Base-by-base conservation (phyloP, 2,113 vertebrate species). In the Cyprinodon tularosa region DNA sequence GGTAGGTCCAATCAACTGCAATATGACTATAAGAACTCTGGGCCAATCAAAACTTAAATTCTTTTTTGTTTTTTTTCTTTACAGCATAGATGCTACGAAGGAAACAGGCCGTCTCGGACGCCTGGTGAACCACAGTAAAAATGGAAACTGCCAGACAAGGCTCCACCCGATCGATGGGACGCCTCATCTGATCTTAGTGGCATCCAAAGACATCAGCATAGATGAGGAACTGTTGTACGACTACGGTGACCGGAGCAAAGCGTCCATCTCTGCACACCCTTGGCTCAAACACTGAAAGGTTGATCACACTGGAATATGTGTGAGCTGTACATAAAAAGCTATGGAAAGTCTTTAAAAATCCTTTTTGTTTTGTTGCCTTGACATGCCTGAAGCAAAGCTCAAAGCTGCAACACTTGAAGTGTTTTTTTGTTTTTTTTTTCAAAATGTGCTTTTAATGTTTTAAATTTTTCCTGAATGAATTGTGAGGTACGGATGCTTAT, bases 161-260 rank as follows among this genome's bases (percentile, higher is more conserved):
- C 94, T 99, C 15, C 98, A 99, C n/a, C 93, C 94, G 84, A 94
- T 99, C 0, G 92, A 94, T 0, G 96, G 95, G 8, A 91, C 90
- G 53, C 98, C 98, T 77, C 97, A 98, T 89, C 96, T 99, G 85
- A 97, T 99, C 84, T 84, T 99, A 74, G 94, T 99, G 15, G 96
- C 98, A 5, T 95, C 96, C 72, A 95, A 93, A 48, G 96, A 98
- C 94, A 96, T 99, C 64, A 48, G 87, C 57, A 92, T 91, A 0
- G 96, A 95, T 12, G 97, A 99, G 87, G 98, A 99, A 91, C 95
- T 99, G 9, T 93, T 99, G 39, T 98, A 99, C 0, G 97, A 99
- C 88, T 98, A 99, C 0, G 98, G 98, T 0, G 97, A 99, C 87
- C 94, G 97, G 38, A 99, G 97, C 90, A 95, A 94, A 91, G 95